Evolutionary conservation across 2,797 vertebrate species (phyloP).

Genomic region (Onychomys arenicola): DNA sequence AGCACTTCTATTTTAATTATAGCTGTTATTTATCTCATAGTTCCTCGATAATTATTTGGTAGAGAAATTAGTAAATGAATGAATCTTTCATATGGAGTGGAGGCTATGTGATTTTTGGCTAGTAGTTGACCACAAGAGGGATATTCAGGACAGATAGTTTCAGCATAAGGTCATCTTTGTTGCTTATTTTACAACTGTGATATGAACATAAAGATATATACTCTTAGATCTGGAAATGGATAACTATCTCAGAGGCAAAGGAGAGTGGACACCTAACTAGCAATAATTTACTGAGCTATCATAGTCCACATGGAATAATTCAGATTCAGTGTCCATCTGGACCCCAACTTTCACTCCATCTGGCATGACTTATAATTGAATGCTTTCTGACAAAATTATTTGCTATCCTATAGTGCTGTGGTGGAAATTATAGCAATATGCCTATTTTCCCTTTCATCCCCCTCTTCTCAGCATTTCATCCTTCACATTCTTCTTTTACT

Average conservation of each 20-base stretch:
- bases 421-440: background rate
- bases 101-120: background rate
- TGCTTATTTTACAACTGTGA: background rate
- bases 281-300: conserved; percentile 1
- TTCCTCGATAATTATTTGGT: background rate
- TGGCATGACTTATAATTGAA: conserved; percentile 57
- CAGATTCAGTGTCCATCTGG: conserved; percentile 52
- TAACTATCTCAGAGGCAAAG: background rate
- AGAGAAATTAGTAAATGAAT: background rate
- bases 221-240: background rate
- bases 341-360: conserved; percentile 47
- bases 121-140: background rate
- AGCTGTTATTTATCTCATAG: background rate
- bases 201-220: background rate
- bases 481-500: background rate
- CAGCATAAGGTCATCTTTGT: background rate
- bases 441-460: background rate
- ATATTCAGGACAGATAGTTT: background rate
- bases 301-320: conserved; percentile 33
- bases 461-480: background rate
- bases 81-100: background rate
- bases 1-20: background rate
- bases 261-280: background rate
- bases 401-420: conserved; percentile 11
- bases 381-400: conserved; percentile 44